phyloP scores from a whole-genome alignment of 2,888 invertebrate genomes.

The Phania funesta region DNA sequence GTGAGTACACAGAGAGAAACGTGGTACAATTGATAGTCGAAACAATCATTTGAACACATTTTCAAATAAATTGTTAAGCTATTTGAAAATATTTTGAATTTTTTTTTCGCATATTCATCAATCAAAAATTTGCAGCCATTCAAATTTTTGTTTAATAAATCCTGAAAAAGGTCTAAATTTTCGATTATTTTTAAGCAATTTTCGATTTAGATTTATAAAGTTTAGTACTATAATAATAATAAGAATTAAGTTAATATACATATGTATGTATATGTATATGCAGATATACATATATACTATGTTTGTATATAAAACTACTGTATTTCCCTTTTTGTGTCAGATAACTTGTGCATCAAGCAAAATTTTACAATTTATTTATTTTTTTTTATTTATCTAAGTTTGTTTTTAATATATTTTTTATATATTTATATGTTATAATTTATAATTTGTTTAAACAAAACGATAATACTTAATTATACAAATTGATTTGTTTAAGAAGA shows the following conservation, averaged over 20 bases:
- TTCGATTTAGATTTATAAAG: constrained; percentile 14
- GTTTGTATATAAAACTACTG: constrained; percentile 64
- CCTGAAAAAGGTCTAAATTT: not conserved
- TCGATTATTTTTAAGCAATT: constrained; percentile 19
- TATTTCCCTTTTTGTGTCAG: constrained; percentile 77
- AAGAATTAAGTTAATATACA: constrained; percentile 8
- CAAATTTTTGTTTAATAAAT: constrained; percentile 76
- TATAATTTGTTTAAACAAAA: constrained; percentile 12
- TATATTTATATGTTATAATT: constrained; percentile 16
- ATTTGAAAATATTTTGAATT: not conserved
- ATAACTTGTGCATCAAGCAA: constrained; percentile 69
- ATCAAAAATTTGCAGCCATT: constrained; percentile 80
- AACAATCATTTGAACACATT: too few species aligned
- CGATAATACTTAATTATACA: constrained; percentile 41
- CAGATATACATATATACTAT: constrained; percentile 32
- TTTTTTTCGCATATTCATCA: constrained; percentile 16
- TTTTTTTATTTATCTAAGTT: constrained; percentile 23
- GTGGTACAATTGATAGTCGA: too few species aligned
- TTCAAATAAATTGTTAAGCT: not conserved
- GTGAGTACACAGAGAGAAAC: too few species aligned
- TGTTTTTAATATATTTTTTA: constrained; percentile 30
- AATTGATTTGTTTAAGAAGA: constrained; percentile 76
- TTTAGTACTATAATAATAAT: constrained; percentile 25
- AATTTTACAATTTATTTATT: constrained; percentile 55
- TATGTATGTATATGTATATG: constrained; percentile 1